Evolutionary conservation across 2,113 vertebrate genomes (phyloP).

Genomic region (Paratilapia polleni): DNA sequence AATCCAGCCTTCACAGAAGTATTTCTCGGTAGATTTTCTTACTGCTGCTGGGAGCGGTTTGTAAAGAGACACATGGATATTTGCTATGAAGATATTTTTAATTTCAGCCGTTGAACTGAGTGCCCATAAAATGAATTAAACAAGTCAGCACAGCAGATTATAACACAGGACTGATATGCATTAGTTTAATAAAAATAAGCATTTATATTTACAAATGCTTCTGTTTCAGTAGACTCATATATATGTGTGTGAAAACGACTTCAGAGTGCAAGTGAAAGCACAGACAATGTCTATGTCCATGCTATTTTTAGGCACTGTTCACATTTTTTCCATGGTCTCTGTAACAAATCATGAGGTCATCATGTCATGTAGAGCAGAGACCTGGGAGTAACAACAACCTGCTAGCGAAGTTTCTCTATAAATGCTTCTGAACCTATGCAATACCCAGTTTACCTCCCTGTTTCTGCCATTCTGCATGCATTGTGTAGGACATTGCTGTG

Average conservation of each 20-base stretch:
- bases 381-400: slow-evolving; percentile 25
- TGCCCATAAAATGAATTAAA: slow-evolving; percentile 63
- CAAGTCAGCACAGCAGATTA: slow-evolving; percentile 44
- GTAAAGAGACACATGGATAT: slow-evolving; percentile 35
- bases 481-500: not conserved
- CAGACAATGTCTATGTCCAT: not conserved
- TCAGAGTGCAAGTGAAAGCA: slow-evolving; percentile 36
- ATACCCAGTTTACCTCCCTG: not conserved
- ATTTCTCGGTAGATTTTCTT: slow-evolving; percentile 45
- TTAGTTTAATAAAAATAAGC: slow-evolving; percentile 72
- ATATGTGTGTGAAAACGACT: slow-evolving; percentile 48
- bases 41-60: slow-evolving; percentile 48
- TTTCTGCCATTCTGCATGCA: not conserved
- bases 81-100: slow-evolving; percentile 60
- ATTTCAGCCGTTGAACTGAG: slow-evolving; percentile 63
- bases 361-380: slow-evolving; percentile 9
- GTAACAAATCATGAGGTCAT: slow-evolving; percentile 66
- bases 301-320: slow-evolving; percentile 43
- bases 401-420: not conserved
- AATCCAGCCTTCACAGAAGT: slow-evolving; percentile 55
- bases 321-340: slow-evolving; percentile 30
- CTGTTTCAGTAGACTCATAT: slow-evolving; percentile 31
- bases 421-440: slow-evolving; percentile 8
- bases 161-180: slow-evolving; percentile 63
- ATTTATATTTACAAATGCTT: slow-evolving; percentile 70